Base-by-base conservation (phyloP, 2,113 vertebrate species). In the Tonatia bakeri region DNA sequence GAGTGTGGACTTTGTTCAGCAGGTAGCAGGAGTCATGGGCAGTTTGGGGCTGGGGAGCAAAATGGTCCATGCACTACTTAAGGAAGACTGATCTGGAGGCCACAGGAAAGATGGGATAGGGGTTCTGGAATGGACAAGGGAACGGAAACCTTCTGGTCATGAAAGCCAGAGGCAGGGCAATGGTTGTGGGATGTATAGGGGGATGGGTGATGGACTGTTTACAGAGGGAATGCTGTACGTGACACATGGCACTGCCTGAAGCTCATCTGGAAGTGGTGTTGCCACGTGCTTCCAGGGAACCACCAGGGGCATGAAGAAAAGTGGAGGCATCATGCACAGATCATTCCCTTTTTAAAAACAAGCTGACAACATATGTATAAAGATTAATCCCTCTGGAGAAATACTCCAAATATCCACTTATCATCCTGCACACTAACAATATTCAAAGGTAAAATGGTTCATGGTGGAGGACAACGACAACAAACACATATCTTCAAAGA, bases 401-500 rank as follows among this genome's bases (percentile, higher is more conserved):
- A 61, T 24, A 52, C 43, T 75, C 20, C 40, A 17, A n/a, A 84
- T 40, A 31, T 77, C 61, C 73, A 79, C 59, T 87, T 67, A 70
- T 80, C 36, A 70, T 70, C 76, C 84, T 96, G 61, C 33, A 87
- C 19, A 61, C 82, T 94, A 82, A 65, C 69, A 22, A 20, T 91
- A 91, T 50, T 83, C 54, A 88, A 90, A 95, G 93, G 69, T 20
- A 97, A 85, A 92, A 97, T 97, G 97, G 79, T 45, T 97, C 67
- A 96, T 95, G 97, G 97, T 59, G 83, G 85, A 96, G 93, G 97
- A 98, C 97, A 96, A 94, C 0, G 52, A 97, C 87, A 73, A 97
- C 95, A 96, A 84, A 97, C 97, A 97, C 94, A 89, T 61, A 95
- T 98, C 97, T 98, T 96, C 94, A 97, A 97, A 97, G 85, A 95